These are phyloP conservation scores for Perca schrenkii DNA, from an alignment of 2,113 vertebrate genomes.

Conservation along the genomic window DNA sequence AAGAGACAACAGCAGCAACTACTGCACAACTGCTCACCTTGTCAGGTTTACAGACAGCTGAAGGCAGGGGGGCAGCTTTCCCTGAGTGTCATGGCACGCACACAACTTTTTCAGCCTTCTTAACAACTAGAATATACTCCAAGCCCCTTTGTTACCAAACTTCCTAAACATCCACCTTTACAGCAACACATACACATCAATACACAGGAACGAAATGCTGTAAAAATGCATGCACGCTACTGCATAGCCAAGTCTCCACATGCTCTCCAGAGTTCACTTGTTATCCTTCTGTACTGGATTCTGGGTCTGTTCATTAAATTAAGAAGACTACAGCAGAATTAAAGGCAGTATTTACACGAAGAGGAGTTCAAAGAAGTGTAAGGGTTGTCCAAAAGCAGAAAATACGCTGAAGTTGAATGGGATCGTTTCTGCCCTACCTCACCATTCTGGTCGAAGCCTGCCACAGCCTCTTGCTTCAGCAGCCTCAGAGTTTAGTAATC, in stretches of 20 bases:
- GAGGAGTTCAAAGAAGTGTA: slow-evolving; percentile 17
- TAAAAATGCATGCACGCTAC: not conserved
- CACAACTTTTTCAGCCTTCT: slow-evolving; percentile 5
- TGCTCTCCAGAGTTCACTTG: slow-evolving; percentile 7
- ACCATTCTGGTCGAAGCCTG: slow-evolving; percentile 86
- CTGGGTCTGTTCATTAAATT: not conserved
- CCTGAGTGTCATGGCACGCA: not conserved
- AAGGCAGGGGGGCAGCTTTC: not conserved
- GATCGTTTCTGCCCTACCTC: slow-evolving; percentile 83
- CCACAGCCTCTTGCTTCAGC: slow-evolving; percentile 68
- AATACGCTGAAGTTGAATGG: slow-evolving; percentile 17
- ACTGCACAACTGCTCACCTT: slow-evolving; percentile 15
- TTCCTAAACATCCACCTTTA: not conserved
- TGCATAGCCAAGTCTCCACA: not conserved
- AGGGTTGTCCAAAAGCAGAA: not conserved
- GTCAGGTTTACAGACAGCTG: slow-evolving; percentile 23
- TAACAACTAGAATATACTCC: not conserved
- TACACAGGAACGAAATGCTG: not conserved
- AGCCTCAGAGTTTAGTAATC: slow-evolving; percentile 78
- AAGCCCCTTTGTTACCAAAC: slow-evolving; percentile 10
- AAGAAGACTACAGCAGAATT: slow-evolving; percentile 16
- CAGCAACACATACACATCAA: slow-evolving; percentile 6
- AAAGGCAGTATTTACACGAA: slow-evolving; percentile 1
- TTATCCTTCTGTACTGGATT: slow-evolving; percentile 11
- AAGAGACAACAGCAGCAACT: slow-evolving; percentile 3